These are phyloP conservation scores for Diglossa cyanea DNA, from an alignment of 2,797 vertebrate genomes.

Conservation along the genomic window DNA sequence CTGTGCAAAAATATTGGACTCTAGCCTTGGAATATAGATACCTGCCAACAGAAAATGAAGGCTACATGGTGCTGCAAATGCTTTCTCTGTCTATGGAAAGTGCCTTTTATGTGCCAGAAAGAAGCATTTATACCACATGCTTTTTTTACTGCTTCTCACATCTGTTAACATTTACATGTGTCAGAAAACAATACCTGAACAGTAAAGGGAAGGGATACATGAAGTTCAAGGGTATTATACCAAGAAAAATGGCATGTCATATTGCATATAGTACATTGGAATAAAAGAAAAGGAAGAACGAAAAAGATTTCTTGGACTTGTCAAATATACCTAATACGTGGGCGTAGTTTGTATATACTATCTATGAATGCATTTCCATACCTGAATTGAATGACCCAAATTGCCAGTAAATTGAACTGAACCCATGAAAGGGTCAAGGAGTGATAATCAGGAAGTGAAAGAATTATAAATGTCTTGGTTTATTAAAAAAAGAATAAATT, in stretches of 20 bases:
- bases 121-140: conserved; percentile 51
- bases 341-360: not conserved
- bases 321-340: not conserved
- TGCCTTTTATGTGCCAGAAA: conserved; percentile 45
- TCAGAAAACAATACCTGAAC: conserved; percentile 65
- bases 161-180: conserved; percentile 62
- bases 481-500: not conserved
- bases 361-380: not conserved
- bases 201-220: conserved; percentile 20
- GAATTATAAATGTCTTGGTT: not conserved
- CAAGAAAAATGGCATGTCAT: not conserved
- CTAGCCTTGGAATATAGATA: conserved; percentile 46
- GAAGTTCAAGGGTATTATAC: conserved; percentile 41
- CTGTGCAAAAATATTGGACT: conserved; percentile 59
- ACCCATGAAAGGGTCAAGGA: not conserved
- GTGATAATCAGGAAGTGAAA: not conserved
- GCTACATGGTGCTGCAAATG: conserved; percentile 35
- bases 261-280: not conserved
- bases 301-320: not conserved
- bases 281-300: not conserved
- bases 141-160: conserved; percentile 56
- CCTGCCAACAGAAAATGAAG: conserved; percentile 65
- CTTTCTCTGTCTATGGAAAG: conserved; percentile 62
- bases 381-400: not conserved
- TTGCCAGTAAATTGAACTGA: not conserved